A percentile compares a stretch with the other conserved stretches of the same genome.
phyloP scores from a whole-genome alignment of 2,888 invertebrate species.

The Muscina levida region DNA sequence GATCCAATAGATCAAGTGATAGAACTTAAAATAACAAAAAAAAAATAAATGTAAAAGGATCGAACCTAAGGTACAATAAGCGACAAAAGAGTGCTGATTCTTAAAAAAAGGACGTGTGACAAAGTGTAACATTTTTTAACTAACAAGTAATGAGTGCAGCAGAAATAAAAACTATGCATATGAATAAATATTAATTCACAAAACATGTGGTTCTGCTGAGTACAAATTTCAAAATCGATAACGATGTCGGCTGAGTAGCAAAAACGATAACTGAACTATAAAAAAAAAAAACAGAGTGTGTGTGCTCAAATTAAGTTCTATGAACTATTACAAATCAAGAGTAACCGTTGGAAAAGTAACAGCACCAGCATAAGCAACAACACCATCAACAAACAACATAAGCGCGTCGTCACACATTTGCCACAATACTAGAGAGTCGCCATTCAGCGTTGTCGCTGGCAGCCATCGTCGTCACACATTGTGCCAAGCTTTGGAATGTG shows the following conservation, averaged over 20 bases:
- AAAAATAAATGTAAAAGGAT: neutral
- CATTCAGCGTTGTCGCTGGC: neutral
- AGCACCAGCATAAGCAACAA: neutral
- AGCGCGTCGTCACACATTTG: neutral
- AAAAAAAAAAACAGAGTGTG: conserved; percentile 35
- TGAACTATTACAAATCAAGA: conserved; percentile 7
- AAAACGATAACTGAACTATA: too few relatives aligned
- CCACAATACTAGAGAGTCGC: neutral
- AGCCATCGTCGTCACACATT: conserved; percentile 1
- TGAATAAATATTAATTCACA: neutral
- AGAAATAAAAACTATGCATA: neutral
- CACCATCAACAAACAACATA: neutral
- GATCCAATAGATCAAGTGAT: neutral
- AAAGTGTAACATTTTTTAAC: too few relatives aligned
- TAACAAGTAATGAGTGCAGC: conserved; percentile 7
- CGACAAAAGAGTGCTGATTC: too few relatives aligned
- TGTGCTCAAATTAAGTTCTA: neutral
- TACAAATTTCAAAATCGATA: too few relatives aligned
- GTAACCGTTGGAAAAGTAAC: conserved; percentile 10
- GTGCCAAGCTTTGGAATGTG: conserved; percentile 45
- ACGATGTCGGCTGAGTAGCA: too few relatives aligned
- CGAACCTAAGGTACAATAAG: neutral
- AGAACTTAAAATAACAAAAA: neutral
- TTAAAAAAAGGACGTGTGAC: too few relatives aligned
- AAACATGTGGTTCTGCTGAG: neutral